These are phyloP conservation scores for Dendrocopos noguchii DNA, from an alignment of 2,113 vertebrate species.

Conservation along the genomic window DNA sequence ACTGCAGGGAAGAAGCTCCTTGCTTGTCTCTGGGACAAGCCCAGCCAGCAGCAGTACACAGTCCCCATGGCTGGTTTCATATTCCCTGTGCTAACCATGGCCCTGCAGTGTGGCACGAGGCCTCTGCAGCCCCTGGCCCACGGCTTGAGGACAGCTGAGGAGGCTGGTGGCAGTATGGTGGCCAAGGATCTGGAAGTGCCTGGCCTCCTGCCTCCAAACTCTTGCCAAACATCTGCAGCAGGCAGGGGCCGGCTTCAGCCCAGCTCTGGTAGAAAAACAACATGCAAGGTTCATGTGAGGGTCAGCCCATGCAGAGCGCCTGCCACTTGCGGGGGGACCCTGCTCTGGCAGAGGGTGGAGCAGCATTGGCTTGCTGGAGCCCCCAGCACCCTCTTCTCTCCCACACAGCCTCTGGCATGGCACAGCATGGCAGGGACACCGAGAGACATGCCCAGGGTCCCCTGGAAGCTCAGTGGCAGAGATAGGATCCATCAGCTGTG, in stretches of 20 bases:
- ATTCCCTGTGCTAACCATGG: neutral
- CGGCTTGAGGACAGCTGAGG: fast-evolving
- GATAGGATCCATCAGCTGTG: fast-evolving
- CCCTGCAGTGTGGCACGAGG: neutral
- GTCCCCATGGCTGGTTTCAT: fast-evolving
- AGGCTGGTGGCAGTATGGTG: fast-evolving
- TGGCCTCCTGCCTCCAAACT: neutral
- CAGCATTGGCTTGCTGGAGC: neutral
- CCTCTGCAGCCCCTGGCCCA: fast-evolving
- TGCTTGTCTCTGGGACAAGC: neutral
- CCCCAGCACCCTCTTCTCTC: fast-evolving
- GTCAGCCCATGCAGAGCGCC: fast-evolving
- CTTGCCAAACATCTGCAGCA: constrained; percentile 56
- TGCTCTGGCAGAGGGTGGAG: fast-evolving
- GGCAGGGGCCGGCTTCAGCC: neutral
- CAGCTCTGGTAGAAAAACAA: constrained; percentile 12
- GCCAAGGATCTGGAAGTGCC: neutral
- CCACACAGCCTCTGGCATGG: neutral
- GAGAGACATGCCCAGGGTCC: neutral
- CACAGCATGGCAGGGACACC: neutral
- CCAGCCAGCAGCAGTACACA: neutral
- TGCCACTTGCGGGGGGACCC: neutral
- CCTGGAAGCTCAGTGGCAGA: neutral
- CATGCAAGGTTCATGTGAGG: neutral
- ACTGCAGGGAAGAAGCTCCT: neutral